These are phyloP conservation scores for Rhagonycha lutea DNA, from an alignment of 2,888 invertebrate genomes.

Conservation along the genomic window DNA sequence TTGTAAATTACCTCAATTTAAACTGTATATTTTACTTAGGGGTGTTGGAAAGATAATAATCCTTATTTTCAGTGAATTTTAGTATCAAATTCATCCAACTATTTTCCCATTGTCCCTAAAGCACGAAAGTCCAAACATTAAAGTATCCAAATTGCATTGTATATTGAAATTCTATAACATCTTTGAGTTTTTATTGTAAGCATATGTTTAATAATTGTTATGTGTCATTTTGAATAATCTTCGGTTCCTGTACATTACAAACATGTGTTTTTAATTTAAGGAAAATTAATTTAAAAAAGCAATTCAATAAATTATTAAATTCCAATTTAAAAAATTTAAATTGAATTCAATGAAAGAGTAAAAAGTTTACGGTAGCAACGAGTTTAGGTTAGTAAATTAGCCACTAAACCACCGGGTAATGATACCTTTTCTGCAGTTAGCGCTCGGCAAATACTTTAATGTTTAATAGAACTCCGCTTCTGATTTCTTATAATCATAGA, in stretches of 20 bases:
- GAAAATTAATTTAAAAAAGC: not conserved
- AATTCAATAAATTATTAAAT: not conserved
- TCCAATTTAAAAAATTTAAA: slow-evolving; percentile 7
- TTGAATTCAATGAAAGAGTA: slow-evolving; percentile 18
- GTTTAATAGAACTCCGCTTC: slow-evolving; percentile 35
- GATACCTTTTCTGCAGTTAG: slow-evolving; percentile 32
- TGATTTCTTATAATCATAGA: slow-evolving; percentile 36
- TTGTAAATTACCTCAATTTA: slow-evolving; percentile 38
- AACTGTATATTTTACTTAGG: slow-evolving; percentile 35
- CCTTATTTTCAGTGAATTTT: slow-evolving; percentile 2
- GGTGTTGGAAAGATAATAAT: slow-evolving; percentile 27
- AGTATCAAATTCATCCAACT: not conserved
- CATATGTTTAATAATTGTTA: slow-evolving; percentile 21
- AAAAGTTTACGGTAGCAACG: slow-evolving; percentile 38
- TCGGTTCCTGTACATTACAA: not conserved
- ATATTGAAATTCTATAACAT: slow-evolving; percentile 26
- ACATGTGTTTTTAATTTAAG: not conserved
- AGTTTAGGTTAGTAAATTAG: slow-evolving; percentile 37
- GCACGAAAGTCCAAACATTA: slow-evolving; percentile 33
- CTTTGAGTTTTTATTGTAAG: slow-evolving; percentile 11
- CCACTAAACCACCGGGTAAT: slow-evolving; percentile 39
- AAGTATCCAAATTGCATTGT: slow-evolving; percentile 31
- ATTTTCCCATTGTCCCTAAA: slow-evolving; percentile 26
- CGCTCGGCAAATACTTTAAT: slow-evolving; percentile 32
- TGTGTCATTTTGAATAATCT: slow-evolving; percentile 1